A percentile compares a stretch with the other conserved stretches of the same genome.
Evolutionary conservation across 2,888 invertebrate genomes (phyloP).

Genomic region (Caradrina clavipalpis): DNA sequence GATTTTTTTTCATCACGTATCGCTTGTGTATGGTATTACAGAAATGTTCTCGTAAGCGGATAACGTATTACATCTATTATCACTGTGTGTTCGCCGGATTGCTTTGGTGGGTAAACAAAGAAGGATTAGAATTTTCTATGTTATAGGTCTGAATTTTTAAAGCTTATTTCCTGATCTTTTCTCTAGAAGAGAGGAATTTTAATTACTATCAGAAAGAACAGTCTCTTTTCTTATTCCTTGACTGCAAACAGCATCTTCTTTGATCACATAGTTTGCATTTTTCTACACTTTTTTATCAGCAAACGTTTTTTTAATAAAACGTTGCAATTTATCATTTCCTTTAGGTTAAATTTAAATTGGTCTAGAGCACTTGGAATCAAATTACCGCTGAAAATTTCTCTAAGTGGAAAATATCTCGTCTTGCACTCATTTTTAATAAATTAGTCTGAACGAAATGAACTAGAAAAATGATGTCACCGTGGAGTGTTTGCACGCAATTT

Average conservation of each 20-base stretch:
- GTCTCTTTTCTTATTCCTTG: neutral
- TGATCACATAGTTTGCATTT: neutral
- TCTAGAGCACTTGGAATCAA: conserved; percentile 35
- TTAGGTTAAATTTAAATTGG: conserved; percentile 38
- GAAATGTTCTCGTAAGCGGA: conserved; percentile 32
- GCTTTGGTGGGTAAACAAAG: conserved; percentile 21
- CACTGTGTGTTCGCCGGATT: conserved; percentile 23
- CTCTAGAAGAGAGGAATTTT: neutral
- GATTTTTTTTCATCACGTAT: conserved; percentile 55
- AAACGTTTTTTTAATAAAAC: conserved; percentile 1
- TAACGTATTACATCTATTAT: conserved; percentile 40
- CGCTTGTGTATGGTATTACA: conserved; percentile 41
- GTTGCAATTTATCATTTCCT: conserved; percentile 18
- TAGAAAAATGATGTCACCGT: conserved; percentile 69
- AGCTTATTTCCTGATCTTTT: neutral
- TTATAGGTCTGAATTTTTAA: neutral
- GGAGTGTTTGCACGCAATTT: conserved; percentile 69
- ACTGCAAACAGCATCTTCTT: neutral
- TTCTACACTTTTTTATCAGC: neutral
- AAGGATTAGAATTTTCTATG: conserved; percentile 29
- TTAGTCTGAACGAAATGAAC: conserved; percentile 68
- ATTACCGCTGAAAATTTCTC: conserved; percentile 56
- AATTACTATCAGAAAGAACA: conserved; percentile 5
- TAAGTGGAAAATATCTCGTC: conserved; percentile 50
- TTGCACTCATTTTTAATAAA: conserved; percentile 65